Conservation (phyloP, 2,888 invertebrate genomes). For the Pteria penguin region DNA sequence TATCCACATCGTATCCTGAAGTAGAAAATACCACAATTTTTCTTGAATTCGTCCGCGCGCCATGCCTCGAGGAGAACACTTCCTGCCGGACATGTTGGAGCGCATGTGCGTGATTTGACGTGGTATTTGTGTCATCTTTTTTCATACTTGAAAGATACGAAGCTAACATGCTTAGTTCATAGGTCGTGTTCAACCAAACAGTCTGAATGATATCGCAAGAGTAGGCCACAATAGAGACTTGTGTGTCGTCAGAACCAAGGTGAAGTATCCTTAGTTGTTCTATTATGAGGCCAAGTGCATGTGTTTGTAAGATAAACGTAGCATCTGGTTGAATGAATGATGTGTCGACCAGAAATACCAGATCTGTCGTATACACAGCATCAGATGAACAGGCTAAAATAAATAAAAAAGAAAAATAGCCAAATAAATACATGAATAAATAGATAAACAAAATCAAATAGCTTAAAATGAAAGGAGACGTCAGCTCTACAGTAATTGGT, state of each 20-base stretch:
- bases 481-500: too few relatives aligned
- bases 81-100: background rate
- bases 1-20: background rate
- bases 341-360: background rate
- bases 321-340: background rate
- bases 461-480: too few relatives aligned
- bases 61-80: background rate
- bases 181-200: background rate
- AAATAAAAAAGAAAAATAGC: too few relatives aligned
- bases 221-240: background rate
- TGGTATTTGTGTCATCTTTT: background rate
- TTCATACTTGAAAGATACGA: background rate
- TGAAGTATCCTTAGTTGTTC: background rate
- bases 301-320: background rate
- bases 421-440: too few relatives aligned
- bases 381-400: too few relatives aligned
- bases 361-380: background rate
- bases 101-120: background rate
- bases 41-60: background rate
- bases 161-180: background rate
- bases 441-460: too few relatives aligned
- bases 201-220: background rate
- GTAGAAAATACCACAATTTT: background rate
- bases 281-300: background rate
- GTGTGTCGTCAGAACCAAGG: background rate